Base-by-base conservation (phyloP, 2,113 vertebrate species). In the Cephalophus harveyi region DNA sequence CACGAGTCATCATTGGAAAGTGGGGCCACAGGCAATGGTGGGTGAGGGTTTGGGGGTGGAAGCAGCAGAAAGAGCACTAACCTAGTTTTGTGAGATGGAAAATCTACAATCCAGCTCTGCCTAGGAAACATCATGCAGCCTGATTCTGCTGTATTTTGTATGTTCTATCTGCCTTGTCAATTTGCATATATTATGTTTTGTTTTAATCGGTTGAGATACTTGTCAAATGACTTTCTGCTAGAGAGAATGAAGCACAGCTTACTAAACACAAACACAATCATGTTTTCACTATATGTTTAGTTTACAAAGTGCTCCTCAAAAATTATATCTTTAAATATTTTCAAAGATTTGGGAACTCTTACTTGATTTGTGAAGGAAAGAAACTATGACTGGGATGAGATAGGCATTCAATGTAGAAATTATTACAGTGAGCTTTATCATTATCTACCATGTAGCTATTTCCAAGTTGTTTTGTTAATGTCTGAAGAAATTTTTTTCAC, bases 321-420 rank as follows among this genome's bases (percentile, higher is more conserved):
- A 28, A 71, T 83, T 92, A 19, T 95, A 89, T 83, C 52, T 48
- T 92, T 97, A 91, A 86, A 50, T 57, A 91, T 79, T 94, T 95
- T 85, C 36, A 94, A 96, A 62, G 27, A 86, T 81, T 91, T 97
- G 13, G 78, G 17, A 93, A 60, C 43, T 81, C 12, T 82, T 81
- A 52, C 1, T 40, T 54, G 23, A 89, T 92, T 76, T 84, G 10
- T 92, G 33, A 84, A 27, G 48, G 91, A 48, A 79, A 78, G 46
- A 87, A 87, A 93, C 46, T 86, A 17, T 21, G 48, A 74, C 54
- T 85, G 48, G 87, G 33, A 64, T 52, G 30, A 19, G 11, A 74
- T 60, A 95, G 9, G 23, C 21, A 84, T 89, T 95, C 57, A 92
- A n/a, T 76, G 82, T 64, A 60, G 85, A 86, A 93, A 78, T 71